Evolutionary conservation across 2,888 invertebrate genomes (phyloP), one percentile per base, ranked within the genome.

Genomic region (Hirtodrosophila confusa): DNA sequence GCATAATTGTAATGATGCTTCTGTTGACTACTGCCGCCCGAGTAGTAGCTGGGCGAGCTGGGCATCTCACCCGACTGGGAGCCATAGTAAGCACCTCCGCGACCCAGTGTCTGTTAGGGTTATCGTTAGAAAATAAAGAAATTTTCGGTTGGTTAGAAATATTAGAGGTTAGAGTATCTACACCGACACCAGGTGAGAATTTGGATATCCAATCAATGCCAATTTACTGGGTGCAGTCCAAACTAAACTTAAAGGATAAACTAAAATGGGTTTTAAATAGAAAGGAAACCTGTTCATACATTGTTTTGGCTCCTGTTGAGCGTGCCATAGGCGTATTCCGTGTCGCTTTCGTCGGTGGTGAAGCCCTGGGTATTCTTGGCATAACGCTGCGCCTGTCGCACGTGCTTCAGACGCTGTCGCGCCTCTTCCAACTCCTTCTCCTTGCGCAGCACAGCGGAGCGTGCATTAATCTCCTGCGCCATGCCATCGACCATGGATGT

Each of bases 401-500:
- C 97, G 43, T 96, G 96, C 1, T 97, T 97, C 55, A 99, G 93
- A 56, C 97, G 94, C 36, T 96, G 96, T 48, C 99, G 93, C 0
- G 99, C 99, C 88, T 97, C 97, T 79, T 97, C 97, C 58, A 99
- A 92, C 92, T 99, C 97, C 75, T 96, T 94, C 91, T 99, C 99
- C 89, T 99, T 99, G 85, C 97, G 94, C 57, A 99, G 93, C 1
- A 99, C 98, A 89, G 97, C 97, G 0, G 97, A 96, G 61, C 96
- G 94, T 9, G 97, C 97, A 86, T 97, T 95, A 70, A 98, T 97
- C 93, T 98, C 98, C 92, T 99, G 98, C 6, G 98, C 98, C 90
- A 99, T 98, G 23, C 98, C 98, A 45, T 98, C 98, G 17, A 99
- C 99, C 97, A 98, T 98, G 50, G 97, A 93, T 29, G 96, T 94